These are phyloP conservation scores for Nerophis ophidion DNA, from an alignment of 2,113 vertebrate genomes.

Conservation along the genomic window DNA sequence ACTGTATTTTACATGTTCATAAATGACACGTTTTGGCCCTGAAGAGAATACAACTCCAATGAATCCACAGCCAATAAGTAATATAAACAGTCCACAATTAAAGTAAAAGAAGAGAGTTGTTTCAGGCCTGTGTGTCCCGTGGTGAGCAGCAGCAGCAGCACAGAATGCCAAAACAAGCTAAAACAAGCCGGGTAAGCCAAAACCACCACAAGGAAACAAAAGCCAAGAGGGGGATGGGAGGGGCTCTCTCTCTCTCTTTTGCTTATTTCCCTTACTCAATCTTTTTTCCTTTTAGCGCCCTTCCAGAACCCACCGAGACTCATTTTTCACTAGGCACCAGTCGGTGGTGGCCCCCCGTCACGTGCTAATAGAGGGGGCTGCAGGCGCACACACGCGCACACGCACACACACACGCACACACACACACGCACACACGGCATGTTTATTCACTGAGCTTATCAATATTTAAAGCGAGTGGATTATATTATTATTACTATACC, in stretches of 20 bases:
- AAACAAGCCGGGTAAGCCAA: conserved; percentile 44
- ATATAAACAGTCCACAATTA: neutral
- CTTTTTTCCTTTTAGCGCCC: conserved; percentile 43
- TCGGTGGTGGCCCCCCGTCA: conserved; percentile 55
- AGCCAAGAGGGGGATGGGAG: neutral
- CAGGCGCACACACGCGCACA: conserved; percentile 20
- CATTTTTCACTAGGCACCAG: conserved; percentile 59
- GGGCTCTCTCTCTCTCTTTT: conserved; percentile 16
- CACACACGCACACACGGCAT: too few relatives aligned
- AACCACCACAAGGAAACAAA: conserved; percentile 26
- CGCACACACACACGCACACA: conserved; percentile 1
- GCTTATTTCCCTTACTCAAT: conserved; percentile 36
- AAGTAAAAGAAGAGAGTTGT: conserved; percentile 2
- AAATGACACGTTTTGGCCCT: too few relatives aligned
- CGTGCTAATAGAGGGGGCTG: conserved; percentile 52
- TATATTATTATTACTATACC: neutral
- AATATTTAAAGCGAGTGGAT: neutral
- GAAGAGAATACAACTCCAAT: neutral
- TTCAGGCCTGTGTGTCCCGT: conserved; percentile 16
- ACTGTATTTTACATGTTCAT: too few relatives aligned
- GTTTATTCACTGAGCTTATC: too few relatives aligned
- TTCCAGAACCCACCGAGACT: conserved; percentile 54
- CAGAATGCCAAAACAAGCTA: conserved; percentile 52
- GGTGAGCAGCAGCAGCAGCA: conserved; percentile 32
- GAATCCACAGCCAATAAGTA: neutral